Conservation (phyloP, 1,140 invertebrate species). For the Papilio polyxenes region DNA sequence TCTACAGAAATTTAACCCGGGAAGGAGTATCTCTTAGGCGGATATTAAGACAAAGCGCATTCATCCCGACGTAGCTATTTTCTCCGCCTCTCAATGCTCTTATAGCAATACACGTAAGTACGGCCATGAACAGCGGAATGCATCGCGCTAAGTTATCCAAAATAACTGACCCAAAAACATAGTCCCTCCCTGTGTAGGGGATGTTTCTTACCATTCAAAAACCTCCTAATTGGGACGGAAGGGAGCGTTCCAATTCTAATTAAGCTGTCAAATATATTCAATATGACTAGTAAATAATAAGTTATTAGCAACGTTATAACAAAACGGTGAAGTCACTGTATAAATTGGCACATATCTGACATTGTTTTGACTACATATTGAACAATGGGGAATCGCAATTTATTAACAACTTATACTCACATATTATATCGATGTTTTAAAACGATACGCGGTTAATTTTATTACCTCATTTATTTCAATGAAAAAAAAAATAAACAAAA, state of each 20-base stretch:
- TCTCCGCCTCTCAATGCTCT: conserved; percentile 3
- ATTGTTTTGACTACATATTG: no score
- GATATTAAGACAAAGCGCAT: conserved; percentile 16
- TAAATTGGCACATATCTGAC: no score
- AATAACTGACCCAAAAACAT: conserved; percentile 60
- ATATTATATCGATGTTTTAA: no score
- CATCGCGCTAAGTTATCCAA: conserved; percentile 48
- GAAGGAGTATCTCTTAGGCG: background rate
- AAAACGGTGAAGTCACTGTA: no score
- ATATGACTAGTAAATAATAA: no score
- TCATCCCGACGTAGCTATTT: conserved; percentile 20
- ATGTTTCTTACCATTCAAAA: background rate
- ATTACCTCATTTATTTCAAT: no score
- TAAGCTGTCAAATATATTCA: background rate
- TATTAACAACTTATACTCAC: no score
- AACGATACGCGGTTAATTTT: no score
- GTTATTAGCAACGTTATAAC: no score
- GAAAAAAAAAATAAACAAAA: no score
- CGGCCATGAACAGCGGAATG: conserved; percentile 40
- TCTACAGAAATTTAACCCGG: background rate
- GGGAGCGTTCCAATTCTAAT: background rate
- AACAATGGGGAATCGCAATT: no score
- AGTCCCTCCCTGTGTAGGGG: conserved; percentile 34
- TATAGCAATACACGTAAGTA: conserved; percentile 40
- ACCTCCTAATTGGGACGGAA: background rate